phyloP scores from a whole-genome alignment of 2,888 invertebrate genomes.

The Drosophila subquinaria region DNA sequence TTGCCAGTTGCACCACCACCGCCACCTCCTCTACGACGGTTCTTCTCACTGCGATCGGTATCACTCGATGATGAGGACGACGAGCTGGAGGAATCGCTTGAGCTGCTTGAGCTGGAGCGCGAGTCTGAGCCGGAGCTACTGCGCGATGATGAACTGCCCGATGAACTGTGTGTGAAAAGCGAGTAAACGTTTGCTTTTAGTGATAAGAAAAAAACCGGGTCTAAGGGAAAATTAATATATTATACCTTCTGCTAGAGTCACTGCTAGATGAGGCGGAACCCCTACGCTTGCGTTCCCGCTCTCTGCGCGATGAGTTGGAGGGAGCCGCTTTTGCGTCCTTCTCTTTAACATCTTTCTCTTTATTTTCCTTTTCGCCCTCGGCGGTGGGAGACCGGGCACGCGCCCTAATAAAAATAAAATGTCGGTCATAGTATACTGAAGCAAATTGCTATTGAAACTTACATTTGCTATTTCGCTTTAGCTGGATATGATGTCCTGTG shows the following conservation, averaged over 20 bases:
- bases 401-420: conserved; percentile 87
- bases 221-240: background rate
- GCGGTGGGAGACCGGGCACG: conserved; percentile 91
- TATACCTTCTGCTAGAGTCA: conserved; percentile 91
- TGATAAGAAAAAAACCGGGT: background rate
- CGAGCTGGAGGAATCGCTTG: conserved; percentile 87
- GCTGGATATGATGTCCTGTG: background rate
- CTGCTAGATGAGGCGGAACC: conserved; percentile 92
- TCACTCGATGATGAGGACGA: conserved; percentile 89
- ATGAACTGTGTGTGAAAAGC: conserved; percentile 87
- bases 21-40: conserved; percentile 66
- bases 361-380: conserved; percentile 90
- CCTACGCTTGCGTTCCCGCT: conserved; percentile 86
- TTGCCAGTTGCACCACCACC: conserved; percentile 46
- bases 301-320: conserved; percentile 79
- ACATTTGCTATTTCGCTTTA: conserved; percentile 43
- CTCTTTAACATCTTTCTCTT: conserved; percentile 87
- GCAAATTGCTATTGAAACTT: conserved; percentile 29
- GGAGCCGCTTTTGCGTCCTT: conserved; percentile 69
- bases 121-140: conserved; percentile 91
- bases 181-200: conserved; percentile 19
- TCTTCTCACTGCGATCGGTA: conserved; percentile 86
- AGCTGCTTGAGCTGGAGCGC: conserved; percentile 91
- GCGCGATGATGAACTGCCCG: conserved; percentile 92
- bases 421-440: conserved; percentile 11